Conservation (phyloP, 2,888 invertebrate species). For the Chalcis sispes region DNA sequence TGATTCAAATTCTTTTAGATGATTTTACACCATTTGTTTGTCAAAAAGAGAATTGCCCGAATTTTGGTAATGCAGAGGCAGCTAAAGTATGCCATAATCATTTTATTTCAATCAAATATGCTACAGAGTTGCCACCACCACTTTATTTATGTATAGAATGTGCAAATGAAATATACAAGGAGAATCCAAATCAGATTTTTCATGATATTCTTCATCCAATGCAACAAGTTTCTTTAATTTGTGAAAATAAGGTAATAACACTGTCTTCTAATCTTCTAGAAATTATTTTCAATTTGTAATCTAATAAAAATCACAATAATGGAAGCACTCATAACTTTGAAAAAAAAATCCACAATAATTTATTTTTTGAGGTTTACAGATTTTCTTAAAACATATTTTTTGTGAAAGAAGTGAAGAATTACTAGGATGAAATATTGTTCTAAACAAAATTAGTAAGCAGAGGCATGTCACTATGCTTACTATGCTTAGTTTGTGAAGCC, state of each 20-base stretch:
- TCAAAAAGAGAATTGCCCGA: conserved; percentile 94
- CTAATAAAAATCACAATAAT: too few relatives aligned
- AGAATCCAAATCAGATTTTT: conserved; percentile 90
- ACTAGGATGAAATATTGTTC: too few relatives aligned
- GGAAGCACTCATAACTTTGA: too few relatives aligned
- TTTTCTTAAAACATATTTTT: too few relatives aligned
- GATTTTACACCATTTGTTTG: conserved; percentile 90
- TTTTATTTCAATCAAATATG: conserved; percentile 90
- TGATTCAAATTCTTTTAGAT: conserved; percentile 79
- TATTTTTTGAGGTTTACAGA: too few relatives aligned
- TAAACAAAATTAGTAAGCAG: too few relatives aligned
- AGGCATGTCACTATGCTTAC: too few relatives aligned
- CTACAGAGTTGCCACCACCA: conserved; percentile 93
- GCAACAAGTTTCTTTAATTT: conserved; percentile 95
- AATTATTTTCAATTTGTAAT: too few relatives aligned
- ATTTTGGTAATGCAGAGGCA: conserved; percentile 89
- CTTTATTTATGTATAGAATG: conserved; percentile 97
- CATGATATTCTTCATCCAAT: conserved; percentile 94
- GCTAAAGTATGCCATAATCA: conserved; percentile 97
- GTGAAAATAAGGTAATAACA: conserved; percentile 93
- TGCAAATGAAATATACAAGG: conserved; percentile 92
- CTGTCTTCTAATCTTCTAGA: too few relatives aligned
- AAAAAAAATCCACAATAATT: too few relatives aligned
- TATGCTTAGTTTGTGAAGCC: too few relatives aligned
- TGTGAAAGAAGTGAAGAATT: too few relatives aligned